Base-by-base conservation (phyloP, 2,797 vertebrate species). In the Capromys pilorides region DNA sequence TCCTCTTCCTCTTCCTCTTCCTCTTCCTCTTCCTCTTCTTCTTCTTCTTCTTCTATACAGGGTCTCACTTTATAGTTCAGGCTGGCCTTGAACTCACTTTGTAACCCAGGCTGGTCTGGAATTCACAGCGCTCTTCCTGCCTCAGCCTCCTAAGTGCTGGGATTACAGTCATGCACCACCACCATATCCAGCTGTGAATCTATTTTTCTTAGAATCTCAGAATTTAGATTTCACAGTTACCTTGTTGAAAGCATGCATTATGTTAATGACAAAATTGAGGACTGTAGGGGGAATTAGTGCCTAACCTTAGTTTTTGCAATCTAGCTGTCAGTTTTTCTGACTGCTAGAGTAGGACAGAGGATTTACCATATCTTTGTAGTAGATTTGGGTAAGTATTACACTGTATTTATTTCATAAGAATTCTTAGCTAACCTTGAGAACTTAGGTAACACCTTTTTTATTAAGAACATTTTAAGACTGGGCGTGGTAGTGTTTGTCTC, bases 351-450 rank as follows among this genome's bases (percentile, higher is more conserved):
- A 64, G 13, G 54, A 69, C 6, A 31, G 64, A 91, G 67, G 6
- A 39, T 95, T 86, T 86, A 59, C 31, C 19, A 26, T 14, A 45
- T 22, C 16, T 78, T 26, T 13, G 10, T 87, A 21, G 64, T 28
- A 49, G 31, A 69, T 16, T 64, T 86, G 16, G 62, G 9, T 71
- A 79, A 88, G 36, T 54, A 39, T 77, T 88, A 54, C 6, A 14
- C 26, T 79, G 0, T 78, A 54, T 93, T 88, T 86, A 36, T 61
- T 94, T 82, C 91, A 77, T 86, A 66, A 82, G 92, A 78, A 82
- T 18, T 93, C 22, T 90, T 71, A 82, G 41, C 22, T 73, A 7
- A 59, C 71, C n/a, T 41, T 86, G 92, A 86, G 89, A 91, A 95
- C 39, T 90, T 83, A 69, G 79, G 13, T 73, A 79, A 39, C 13